phyloP scores from a whole-genome alignment of 2,797 vertebrate species.

The Cossypha heuglini region DNA sequence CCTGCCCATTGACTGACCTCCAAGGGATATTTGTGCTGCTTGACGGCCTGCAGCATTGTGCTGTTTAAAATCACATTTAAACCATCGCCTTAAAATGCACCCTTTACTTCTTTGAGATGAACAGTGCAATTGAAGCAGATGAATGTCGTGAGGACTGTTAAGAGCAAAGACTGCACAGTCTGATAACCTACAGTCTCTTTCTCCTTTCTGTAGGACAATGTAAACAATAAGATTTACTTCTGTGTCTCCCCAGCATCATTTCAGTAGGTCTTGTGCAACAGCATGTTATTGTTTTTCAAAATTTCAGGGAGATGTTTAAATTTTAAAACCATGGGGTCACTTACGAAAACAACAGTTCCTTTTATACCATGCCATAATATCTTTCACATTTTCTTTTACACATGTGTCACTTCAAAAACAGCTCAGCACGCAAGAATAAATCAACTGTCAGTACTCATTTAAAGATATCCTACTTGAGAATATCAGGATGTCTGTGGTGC shows the following conservation, averaged over 20 bases:
- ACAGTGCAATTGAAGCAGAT: background rate
- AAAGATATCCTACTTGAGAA: slow-evolving; percentile 17
- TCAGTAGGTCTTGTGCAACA: background rate
- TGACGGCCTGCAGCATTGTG: background rate
- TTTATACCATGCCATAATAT: background rate
- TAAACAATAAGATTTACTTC: background rate
- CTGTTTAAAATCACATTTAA: background rate
- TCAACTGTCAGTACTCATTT: background rate
- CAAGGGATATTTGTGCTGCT: background rate
- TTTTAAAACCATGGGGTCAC: background rate
- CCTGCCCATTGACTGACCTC: background rate
- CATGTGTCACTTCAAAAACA: background rate
- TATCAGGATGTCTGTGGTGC: background rate
- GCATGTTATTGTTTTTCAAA: background rate
- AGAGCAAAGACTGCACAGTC: background rate
- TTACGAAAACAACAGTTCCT: background rate
- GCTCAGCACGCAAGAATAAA: background rate
- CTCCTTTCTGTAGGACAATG: background rate
- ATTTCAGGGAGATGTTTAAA: background rate
- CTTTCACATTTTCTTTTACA: slow-evolving; percentile 13
- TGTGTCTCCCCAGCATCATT: background rate
- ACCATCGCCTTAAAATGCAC: background rate
- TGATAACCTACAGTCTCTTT: background rate
- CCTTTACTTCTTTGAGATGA: background rate
- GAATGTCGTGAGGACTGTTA: background rate